A percentile compares a stretch with the other conserved stretches of the same genome.
phyloP scores from a whole-genome alignment of 2,797 vertebrate genomes.

The Odontamblyopus rebecca region DNA sequence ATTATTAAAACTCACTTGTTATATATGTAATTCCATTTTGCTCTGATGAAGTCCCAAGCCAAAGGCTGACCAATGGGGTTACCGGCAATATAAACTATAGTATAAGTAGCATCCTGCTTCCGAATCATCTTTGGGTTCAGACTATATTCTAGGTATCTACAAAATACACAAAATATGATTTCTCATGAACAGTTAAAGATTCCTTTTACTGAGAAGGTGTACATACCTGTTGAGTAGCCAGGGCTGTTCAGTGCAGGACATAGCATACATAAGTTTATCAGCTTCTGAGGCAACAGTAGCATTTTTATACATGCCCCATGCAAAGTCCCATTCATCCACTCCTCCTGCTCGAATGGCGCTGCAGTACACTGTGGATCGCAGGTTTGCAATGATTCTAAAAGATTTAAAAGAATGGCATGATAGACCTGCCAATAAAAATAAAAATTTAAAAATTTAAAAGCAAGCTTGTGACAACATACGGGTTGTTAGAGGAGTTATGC shows the following conservation, averaged over 20 bases:
- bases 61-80: conserved; percentile 82
- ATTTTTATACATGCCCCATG: conserved; percentile 75
- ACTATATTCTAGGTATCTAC: conserved; percentile 83
- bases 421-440: not conserved
- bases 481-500: conserved; percentile 19
- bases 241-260: conserved; percentile 80
- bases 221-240: conserved; percentile 87
- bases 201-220: too few species aligned
- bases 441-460: not conserved
- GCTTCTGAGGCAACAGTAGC: conserved; percentile 78
- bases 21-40: conserved; percentile 78
- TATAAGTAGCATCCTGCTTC: conserved; percentile 79
- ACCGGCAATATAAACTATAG: conserved; percentile 76
- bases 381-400: conserved; percentile 81
- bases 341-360: conserved; percentile 79
- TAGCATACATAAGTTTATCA: conserved; percentile 78
- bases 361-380: conserved; percentile 86
- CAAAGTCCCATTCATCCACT: conserved; percentile 82
- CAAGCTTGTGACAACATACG: conserved; percentile 11
- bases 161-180: conserved; percentile 11
- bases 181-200: not conserved
- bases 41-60: conserved; percentile 86
- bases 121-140: conserved; percentile 80
- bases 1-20: conserved; percentile 76
- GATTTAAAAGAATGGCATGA: not conserved